phyloP scores from a whole-genome alignment of 2,113 vertebrate genomes.

The Chionis minor region DNA sequence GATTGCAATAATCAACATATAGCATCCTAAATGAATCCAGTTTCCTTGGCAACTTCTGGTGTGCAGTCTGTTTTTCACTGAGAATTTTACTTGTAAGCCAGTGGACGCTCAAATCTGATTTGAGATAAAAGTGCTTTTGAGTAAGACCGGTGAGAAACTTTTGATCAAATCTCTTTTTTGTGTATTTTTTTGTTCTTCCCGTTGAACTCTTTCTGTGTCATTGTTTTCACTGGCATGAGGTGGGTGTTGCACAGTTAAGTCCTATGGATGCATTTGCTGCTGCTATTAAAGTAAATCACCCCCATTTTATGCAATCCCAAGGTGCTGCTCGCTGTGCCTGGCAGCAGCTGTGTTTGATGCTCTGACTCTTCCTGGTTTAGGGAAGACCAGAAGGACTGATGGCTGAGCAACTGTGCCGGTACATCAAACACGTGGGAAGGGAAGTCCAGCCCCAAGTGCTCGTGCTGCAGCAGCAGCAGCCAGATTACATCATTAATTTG shows the following conservation, averaged over 20 bases:
- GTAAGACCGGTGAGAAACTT: neutral
- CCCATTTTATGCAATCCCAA: accelerated
- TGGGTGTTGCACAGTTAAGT: neutral
- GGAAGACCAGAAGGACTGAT: accelerated
- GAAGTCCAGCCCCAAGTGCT: neutral
- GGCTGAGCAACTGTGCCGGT: accelerated
- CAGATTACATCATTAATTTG: neutral
- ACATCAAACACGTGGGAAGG: accelerated
- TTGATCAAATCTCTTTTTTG: accelerated
- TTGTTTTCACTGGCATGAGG: neutral
- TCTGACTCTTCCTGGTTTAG: neutral
- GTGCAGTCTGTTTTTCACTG: neutral
- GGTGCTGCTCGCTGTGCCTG: neutral
- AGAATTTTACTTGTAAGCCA: neutral
- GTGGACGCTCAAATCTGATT: neutral
- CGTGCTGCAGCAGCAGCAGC: neutral
- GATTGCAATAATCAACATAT: neutral
- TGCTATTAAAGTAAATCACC: neutral
- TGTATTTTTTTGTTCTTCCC: neutral
- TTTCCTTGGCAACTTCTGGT: neutral
- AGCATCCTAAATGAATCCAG: neutral
- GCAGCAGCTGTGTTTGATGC: neutral
- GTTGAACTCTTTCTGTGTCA: too few species aligned
- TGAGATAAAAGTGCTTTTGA: neutral
- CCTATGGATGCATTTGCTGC: accelerated